A percentile compares a stretch with the other conserved stretches of the same genome.
phyloP scores from a whole-genome alignment of 2,888 invertebrate species.

The Pyrochroa serraticornis region DNA sequence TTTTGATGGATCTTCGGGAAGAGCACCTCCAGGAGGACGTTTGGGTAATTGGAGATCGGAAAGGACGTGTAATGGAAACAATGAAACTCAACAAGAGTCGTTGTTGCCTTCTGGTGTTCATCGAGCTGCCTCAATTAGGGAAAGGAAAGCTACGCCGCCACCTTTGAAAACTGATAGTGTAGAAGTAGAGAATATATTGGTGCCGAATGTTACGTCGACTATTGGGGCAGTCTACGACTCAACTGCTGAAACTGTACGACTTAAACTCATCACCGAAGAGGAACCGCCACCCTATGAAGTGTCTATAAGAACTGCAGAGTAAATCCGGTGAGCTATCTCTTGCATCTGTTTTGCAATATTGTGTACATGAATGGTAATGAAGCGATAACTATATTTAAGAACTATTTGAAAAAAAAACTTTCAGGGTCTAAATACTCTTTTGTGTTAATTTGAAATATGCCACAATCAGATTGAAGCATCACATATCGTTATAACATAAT shows the following conservation, averaged over 20 bases:
- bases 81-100: constrained; percentile 70
- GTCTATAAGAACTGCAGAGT: constrained; percentile 11
- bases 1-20: constrained; percentile 57
- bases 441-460: too few relatives aligned
- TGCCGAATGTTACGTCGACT: constrained; percentile 50
- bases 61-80: constrained; percentile 76
- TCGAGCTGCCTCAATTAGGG: constrained; percentile 62
- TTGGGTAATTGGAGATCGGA: constrained; percentile 69
- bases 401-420: too few relatives aligned
- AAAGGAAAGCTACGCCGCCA: constrained; percentile 47
- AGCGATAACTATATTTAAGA: too few relatives aligned
- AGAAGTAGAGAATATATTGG: constrained; percentile 64
- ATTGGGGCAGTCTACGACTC: constrained; percentile 53
- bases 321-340: constrained; percentile 3
- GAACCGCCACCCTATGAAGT: constrained; percentile 52
- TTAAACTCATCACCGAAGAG: constrained; percentile 58
- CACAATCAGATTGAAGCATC: too few relatives aligned
- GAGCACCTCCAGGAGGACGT: constrained; percentile 42
- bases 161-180: constrained; percentile 61
- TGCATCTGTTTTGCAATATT: too few relatives aligned
- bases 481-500: too few relatives aligned
- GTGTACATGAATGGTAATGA: too few relatives aligned
- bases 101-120: constrained; percentile 60
- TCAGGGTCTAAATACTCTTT: too few relatives aligned
- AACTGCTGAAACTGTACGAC: constrained; percentile 55